Percentiles rank a stretch among this genome's conserved stretches.
These are phyloP conservation scores for Darevskia mixta DNA, from an alignment of 2,797 vertebrate species.

Conservation along the genomic window DNA sequence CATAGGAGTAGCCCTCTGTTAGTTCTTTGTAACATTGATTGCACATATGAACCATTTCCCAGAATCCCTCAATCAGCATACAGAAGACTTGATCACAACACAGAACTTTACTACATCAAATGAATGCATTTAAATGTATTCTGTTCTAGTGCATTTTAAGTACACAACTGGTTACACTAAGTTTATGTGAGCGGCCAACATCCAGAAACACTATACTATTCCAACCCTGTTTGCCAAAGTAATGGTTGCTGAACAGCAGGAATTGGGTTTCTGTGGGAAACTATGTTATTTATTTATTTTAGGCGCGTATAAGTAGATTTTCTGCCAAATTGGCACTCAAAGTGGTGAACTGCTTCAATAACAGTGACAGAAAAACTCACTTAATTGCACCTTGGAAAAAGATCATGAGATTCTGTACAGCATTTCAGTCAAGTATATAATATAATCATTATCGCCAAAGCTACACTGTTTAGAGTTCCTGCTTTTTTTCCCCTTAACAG, in stretches of 20 bases:
- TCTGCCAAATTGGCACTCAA: neutral
- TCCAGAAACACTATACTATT: neutral
- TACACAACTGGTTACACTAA: neutral
- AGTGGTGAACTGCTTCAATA: neutral
- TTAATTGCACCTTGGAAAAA: neutral
- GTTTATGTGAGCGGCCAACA: neutral
- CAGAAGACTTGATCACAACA: neutral
- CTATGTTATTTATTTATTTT: constrained; percentile 4
- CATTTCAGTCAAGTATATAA: neutral
- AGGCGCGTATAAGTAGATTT: neutral
- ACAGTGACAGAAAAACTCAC: neutral
- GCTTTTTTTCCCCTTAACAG: neutral
- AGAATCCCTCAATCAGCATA: neutral
- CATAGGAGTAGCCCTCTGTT: neutral
- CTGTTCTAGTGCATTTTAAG: neutral
- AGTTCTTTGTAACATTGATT: no score
- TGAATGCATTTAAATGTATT: neutral
- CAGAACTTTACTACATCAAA: neutral
- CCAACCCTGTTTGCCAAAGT: neutral
- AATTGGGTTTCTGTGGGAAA: neutral
- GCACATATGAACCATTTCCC: neutral
- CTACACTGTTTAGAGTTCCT: neutral
- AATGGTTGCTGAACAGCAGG: no score
- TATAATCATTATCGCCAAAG: neutral
- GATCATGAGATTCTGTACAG: neutral